Percentiles rank a stretch among this genome's conserved stretches.
phyloP scores from a whole-genome alignment of 2,888 invertebrate species.

The Poecilus cupreus region DNA sequence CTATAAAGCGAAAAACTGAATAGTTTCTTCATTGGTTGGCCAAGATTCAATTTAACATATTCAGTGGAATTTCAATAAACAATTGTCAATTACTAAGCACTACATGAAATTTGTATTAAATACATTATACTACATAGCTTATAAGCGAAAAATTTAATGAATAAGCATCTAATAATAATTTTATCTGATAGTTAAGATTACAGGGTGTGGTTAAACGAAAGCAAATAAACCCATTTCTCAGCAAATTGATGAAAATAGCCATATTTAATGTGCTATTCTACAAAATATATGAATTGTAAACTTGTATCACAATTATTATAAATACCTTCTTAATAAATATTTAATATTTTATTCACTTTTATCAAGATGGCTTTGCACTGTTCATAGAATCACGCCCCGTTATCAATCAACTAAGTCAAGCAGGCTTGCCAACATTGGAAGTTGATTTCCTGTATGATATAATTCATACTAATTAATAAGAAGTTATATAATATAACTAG shows the following conservation, averaged over 20 bases:
- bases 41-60: too few relatives aligned
- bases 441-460: too few relatives aligned
- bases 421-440: not conserved
- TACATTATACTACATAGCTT: not conserved
- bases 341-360: constrained; percentile 16
- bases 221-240: not conserved
- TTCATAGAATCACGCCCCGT: not conserved
- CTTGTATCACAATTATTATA: not conserved
- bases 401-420: not conserved
- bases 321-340: constrained; percentile 20
- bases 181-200: not conserved
- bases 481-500: too few relatives aligned
- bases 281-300: not conserved
- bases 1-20: too few relatives aligned
- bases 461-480: too few relatives aligned
- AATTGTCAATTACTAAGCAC: too few relatives aligned
- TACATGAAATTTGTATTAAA: too few relatives aligned
- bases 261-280: not conserved
- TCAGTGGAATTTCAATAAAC: too few relatives aligned
- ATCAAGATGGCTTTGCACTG: constrained; percentile 18
- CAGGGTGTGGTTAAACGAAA: constrained; percentile 4
- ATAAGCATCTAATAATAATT: not conserved
- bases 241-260: not conserved
- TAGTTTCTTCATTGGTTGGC: too few relatives aligned
- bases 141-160: not conserved